phyloP scores from a whole-genome alignment of 2,797 vertebrate genomes.

The Gymnothorax javanicus region DNA sequence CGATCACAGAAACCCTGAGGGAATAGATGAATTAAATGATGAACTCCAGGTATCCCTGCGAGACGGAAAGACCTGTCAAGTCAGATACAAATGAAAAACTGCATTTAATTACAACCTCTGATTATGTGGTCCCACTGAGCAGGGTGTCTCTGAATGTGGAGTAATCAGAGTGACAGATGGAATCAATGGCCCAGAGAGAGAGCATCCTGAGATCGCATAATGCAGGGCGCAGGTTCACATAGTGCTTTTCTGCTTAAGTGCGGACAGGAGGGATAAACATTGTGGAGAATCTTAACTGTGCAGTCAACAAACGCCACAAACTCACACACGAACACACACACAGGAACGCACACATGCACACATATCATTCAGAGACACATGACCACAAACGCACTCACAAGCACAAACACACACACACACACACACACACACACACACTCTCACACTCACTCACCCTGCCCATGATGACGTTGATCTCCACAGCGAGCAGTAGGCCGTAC shows the following conservation, averaged over 20 bases:
- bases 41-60: background rate
- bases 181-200: background rate
- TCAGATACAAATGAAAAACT: background rate
- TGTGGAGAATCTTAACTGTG: background rate
- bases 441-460: conserved; percentile 80
- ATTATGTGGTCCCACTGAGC: background rate
- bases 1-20: background rate
- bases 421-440: conserved; percentile 26
- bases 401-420: background rate
- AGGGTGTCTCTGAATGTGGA: background rate
- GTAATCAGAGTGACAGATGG: background rate
- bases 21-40: background rate
- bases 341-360: conserved; percentile 15
- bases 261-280: background rate
- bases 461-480: conserved; percentile 95
- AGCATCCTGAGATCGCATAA: background rate
- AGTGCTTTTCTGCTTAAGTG: background rate
- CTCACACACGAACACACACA: conserved; percentile 25
- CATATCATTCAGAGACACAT: conserved; percentile 10
- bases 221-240: background rate
- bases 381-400: conserved; percentile 3
- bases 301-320: background rate
- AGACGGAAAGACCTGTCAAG: background rate
- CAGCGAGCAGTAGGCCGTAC: conserved; percentile 89
- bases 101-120: background rate